These are phyloP conservation scores for Cecidostiba fungosa DNA, from an alignment of 2,888 invertebrate species.

Conservation along the genomic window DNA sequence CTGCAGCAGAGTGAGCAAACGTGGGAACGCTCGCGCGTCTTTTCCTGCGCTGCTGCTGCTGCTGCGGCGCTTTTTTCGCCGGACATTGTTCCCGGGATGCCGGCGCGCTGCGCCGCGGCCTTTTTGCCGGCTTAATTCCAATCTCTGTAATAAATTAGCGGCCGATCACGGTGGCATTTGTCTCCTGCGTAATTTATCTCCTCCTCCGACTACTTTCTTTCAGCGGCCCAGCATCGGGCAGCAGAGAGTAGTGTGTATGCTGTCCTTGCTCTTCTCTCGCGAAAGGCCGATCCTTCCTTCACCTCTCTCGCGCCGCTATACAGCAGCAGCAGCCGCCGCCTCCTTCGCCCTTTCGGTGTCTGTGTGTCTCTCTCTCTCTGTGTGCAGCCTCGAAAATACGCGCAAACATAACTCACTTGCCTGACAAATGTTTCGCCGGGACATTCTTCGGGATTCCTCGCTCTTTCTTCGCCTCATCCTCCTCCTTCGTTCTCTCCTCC, in stretches of 20 bases:
- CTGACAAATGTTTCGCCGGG: conserved; percentile 64
- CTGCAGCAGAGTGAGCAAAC: not conserved
- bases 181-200: conserved; percentile 76
- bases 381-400: conserved; percentile 60
- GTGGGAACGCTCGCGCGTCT: conserved; percentile 18
- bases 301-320: conserved; percentile 15
- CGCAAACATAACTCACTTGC: conserved; percentile 64
- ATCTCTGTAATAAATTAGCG: conserved; percentile 78
- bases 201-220: conserved; percentile 63
- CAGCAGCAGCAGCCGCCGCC: conserved; percentile 24
- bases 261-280: conserved; percentile 47
- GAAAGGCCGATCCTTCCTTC: conserved; percentile 43
- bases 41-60: conserved; percentile 26
- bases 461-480: conserved; percentile 85
- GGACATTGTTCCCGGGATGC: conserved; percentile 72
- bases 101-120: conserved; percentile 72
- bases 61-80: conserved; percentile 47
- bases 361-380: not conserved
- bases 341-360: conserved; percentile 51
- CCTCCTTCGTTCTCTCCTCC: conserved; percentile 9
- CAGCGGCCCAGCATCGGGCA: too few relatives aligned
- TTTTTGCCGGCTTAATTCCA: conserved; percentile 78
- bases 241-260: not conserved
- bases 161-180: conserved; percentile 79
- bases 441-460: conserved; percentile 63